A percentile compares a stretch with the other conserved stretches of the same genome.
These are phyloP conservation scores for Apamea crenata DNA, from an alignment of 2,888 invertebrate species.

Conservation along the genomic window DNA sequence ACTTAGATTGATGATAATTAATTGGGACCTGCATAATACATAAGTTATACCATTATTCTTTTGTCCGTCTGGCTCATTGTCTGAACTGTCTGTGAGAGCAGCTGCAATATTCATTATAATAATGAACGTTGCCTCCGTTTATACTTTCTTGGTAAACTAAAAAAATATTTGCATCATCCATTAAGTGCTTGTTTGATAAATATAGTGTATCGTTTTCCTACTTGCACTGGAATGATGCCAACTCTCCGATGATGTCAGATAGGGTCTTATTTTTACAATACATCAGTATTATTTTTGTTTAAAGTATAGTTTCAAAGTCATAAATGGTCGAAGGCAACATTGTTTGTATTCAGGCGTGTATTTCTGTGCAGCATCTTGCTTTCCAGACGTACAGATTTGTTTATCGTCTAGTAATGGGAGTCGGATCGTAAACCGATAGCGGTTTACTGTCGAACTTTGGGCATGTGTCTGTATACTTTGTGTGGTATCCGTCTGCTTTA, in stretches of 20 bases:
- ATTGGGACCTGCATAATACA: conserved; percentile 67
- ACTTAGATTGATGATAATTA: conserved; percentile 74
- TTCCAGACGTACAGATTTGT: conserved; percentile 78
- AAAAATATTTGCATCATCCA: conserved; percentile 56
- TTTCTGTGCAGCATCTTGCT: conserved; percentile 82
- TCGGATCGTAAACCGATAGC: conserved; percentile 81
- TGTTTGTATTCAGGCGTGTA: conserved; percentile 82
- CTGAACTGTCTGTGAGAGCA: conserved; percentile 54
- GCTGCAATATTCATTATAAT: conserved; percentile 56
- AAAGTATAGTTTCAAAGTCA: conserved; percentile 63
- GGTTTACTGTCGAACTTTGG: conserved; percentile 77
- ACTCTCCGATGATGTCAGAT: conserved; percentile 64
- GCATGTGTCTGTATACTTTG: conserved; percentile 74
- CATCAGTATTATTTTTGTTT: conserved; percentile 55
- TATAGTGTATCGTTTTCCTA: conserved; percentile 69
- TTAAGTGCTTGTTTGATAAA: conserved; percentile 68
- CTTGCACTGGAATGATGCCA: conserved; percentile 76
- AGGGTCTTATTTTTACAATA: conserved; percentile 55
- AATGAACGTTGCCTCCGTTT: conserved; percentile 48
- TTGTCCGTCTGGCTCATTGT: conserved; percentile 60
- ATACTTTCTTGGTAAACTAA: conserved; percentile 35
- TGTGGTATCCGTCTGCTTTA: conserved; percentile 61
- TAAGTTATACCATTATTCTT: conserved; percentile 60
- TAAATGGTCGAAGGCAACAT: conserved; percentile 67
- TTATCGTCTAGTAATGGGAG: conserved; percentile 82